Evolutionary conservation across 1,140 invertebrate species (phyloP).

Genomic region (Lepidurus arcticus): DNA sequence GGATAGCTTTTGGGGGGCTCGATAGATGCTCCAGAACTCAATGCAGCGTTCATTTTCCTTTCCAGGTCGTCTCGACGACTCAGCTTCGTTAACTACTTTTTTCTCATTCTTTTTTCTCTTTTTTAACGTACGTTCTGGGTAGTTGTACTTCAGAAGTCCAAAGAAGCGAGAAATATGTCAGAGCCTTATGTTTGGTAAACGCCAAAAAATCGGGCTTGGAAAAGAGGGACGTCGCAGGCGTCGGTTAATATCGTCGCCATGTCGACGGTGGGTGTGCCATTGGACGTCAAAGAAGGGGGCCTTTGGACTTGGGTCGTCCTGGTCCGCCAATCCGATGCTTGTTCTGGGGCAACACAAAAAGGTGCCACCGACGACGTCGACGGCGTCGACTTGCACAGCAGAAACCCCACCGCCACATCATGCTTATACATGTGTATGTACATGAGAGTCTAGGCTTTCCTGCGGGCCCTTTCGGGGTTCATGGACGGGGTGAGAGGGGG

Average conservation of each 20-base stretch:
- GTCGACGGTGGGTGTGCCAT: slow-evolving; percentile 2
- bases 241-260: background rate
- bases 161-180: slow-evolving; percentile 22
- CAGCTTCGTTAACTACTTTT: slow-evolving; percentile 14
- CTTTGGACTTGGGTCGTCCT: slow-evolving; percentile 8
- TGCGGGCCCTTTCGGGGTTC: slow-evolving; percentile 14
- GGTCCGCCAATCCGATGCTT: slow-evolving; percentile 13
- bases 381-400: background rate
- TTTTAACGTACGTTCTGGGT: background rate
- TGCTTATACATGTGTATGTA: background rate
- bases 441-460: background rate
- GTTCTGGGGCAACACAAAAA: slow-evolving; percentile 3
- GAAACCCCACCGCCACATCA: background rate
- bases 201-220: background rate
- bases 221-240: slow-evolving; percentile 12
- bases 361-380: background rate
- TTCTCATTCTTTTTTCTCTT: background rate
- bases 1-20: background rate
- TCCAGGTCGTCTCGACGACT: background rate
- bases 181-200: slow-evolving; percentile 19
- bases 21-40: slow-evolving; percentile 15
- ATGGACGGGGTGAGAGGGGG: background rate
- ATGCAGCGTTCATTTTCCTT: slow-evolving; percentile 10
- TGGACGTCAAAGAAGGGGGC: slow-evolving; percentile 20
- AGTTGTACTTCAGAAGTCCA: background rate